Evolutionary conservation across 2,797 vertebrate species (phyloP), one percentile per base, ranked within the genome.

Genomic region (Psittacula echo): DNA sequence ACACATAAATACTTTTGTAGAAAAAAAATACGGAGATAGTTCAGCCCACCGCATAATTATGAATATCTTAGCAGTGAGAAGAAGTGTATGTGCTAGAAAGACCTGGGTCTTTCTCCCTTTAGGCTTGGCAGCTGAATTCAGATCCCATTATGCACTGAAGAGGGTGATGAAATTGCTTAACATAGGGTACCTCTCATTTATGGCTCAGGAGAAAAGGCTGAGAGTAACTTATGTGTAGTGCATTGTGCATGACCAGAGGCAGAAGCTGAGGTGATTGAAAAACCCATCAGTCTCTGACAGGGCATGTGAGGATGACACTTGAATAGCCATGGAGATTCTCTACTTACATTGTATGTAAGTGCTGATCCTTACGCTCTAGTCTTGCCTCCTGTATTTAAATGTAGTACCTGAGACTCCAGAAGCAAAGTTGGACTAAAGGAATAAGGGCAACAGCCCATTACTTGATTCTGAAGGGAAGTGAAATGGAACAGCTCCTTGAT

Each of bases 21-120:
- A 13, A 4, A 37, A 32, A 41, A 58, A 27, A 7, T 0, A 4
- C 4, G 1, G 26, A 54, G 7, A 47, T 5, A 61, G 71, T 62
- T 85, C 17, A 91, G 42, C 11, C 3, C 19, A 67, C 10, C 19
- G 34, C 44, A 71, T 30, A 67, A 64, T 6, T 86, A 54, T 73
- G 10, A 44, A 45, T 53, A 44, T 47, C 44, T 76, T 74, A 23
- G 7, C 24, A 41, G 13, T 88, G 22, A 83, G 29, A 73, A 80
- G 56, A 80, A 75, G 19, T 2, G 6, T 51, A 11, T 6, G 2
- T 80, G 14, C 15, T 77, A 60, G 48, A 67, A 74, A 42, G 29
- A 42, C 17, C 10, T 50, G 9, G 0, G 4, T 76, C 16, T 39
- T 87, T 72, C 34, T 74, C 5, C 19, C 68, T 74, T 14, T 16